Percentiles rank a stretch among this genome's conserved stretches.
phyloP scores from a whole-genome alignment of 2,888 invertebrate genomes.

The Drosophila nr. fundita region DNA sequence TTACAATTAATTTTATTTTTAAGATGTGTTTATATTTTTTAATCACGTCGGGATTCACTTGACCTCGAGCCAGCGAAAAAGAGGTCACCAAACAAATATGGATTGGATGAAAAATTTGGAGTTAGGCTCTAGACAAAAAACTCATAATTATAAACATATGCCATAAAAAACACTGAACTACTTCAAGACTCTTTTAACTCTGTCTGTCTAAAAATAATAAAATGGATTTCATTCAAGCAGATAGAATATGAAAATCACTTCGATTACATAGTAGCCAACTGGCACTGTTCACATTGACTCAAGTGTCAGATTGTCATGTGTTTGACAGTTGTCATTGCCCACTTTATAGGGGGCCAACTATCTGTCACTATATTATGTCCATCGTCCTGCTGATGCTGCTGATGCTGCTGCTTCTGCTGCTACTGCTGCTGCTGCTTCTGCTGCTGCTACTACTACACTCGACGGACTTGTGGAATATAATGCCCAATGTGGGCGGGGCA shows the following conservation, averaged over 20 bases:
- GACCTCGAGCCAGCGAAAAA: not conserved
- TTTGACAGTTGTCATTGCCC: conserved; percentile 63
- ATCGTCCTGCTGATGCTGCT: conserved; percentile 13
- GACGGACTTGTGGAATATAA: conserved; percentile 46
- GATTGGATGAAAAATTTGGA: not conserved
- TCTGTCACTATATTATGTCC: conserved; percentile 56
- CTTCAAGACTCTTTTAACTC: not conserved
- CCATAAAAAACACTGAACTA: not conserved
- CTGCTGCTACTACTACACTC: conserved; percentile 18
- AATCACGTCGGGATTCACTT: not conserved
- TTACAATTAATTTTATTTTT: not conserved
- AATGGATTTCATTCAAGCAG: conserved; percentile 14
- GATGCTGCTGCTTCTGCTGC: not conserved
- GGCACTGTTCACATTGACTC: conserved; percentile 10
- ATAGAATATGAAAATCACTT: conserved; percentile 4
- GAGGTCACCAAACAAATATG: not conserved
- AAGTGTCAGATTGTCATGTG: conserved; percentile 41
- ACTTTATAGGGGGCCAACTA: conserved; percentile 43
- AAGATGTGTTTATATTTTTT: not conserved
- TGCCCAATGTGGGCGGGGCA: conserved; percentile 25
- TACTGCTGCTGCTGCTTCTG: not conserved
- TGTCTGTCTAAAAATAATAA: not conserved
- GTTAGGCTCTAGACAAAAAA: not conserved
- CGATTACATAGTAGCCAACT: conserved; percentile 25
- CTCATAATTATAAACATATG: not conserved